A percentile compares a stretch with the other conserved stretches of the same genome.
phyloP scores from a whole-genome alignment of 2,888 invertebrate species.

The Caenorhabditis wallacei region DNA sequence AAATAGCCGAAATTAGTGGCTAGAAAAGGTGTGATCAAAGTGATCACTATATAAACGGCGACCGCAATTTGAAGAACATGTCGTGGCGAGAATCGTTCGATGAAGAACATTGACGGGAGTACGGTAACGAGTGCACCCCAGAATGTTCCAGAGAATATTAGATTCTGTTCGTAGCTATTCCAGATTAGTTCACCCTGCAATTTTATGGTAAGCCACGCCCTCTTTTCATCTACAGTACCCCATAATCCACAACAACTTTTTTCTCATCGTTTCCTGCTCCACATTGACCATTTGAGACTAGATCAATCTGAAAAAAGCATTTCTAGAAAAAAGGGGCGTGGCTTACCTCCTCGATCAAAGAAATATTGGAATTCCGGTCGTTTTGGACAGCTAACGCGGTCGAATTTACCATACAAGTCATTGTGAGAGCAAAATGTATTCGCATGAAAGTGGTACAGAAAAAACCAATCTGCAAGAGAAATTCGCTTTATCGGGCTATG shows the following conservation, averaged over 20 bases:
- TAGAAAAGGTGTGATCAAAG: constrained; percentile 72
- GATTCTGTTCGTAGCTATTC: constrained; percentile 73
- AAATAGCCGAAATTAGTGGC: constrained; percentile 67
- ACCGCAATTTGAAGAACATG: constrained; percentile 59
- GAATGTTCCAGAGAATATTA: constrained; percentile 77
- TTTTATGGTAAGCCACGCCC: too few species aligned
- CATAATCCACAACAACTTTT: constrained; percentile 66
- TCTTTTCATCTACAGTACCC: constrained; percentile 42
- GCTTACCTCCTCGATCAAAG: constrained; percentile 19
- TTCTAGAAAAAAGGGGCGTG: not conserved
- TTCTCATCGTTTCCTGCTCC: constrained; percentile 15
- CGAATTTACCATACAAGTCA: constrained; percentile 71
- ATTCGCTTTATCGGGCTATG: not conserved
- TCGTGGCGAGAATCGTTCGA: constrained; percentile 61
- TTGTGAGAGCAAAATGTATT: constrained; percentile 63
- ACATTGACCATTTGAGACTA: constrained; percentile 33
- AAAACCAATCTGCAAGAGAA: constrained; percentile 45
- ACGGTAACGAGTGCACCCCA: constrained; percentile 75
- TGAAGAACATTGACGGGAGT: constrained; percentile 77
- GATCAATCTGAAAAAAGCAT: constrained; percentile 3
- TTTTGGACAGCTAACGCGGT: constrained; percentile 59
- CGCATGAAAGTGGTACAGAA: constrained; percentile 65
- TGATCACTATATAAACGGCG: constrained; percentile 58
- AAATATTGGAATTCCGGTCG: constrained; percentile 15
- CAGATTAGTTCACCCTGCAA: constrained; percentile 75